phyloP scores from a whole-genome alignment of 2,113 vertebrate genomes.

The Erythrocebus patas region DNA sequence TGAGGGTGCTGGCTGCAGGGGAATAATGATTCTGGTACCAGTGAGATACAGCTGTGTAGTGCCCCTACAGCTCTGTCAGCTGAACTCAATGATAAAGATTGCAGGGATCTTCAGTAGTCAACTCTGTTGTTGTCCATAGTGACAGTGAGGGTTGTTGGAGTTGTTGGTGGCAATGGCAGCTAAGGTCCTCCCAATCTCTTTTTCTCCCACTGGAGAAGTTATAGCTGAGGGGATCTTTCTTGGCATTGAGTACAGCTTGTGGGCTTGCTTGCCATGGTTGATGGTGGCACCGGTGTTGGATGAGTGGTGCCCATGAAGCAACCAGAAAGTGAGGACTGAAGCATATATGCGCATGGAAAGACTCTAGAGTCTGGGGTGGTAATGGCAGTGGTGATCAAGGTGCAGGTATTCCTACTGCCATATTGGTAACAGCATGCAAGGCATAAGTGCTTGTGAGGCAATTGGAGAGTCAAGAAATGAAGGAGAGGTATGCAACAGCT shows the following conservation, averaged over 20 bases:
- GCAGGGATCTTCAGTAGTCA: background rate
- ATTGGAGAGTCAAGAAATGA: background rate
- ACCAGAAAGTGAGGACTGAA: background rate
- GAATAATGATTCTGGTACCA: background rate
- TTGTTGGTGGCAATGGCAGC: background rate
- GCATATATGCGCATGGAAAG: background rate
- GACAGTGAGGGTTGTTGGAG: background rate
- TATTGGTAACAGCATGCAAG: background rate
- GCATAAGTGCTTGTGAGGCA: background rate
- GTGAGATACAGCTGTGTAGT: background rate
- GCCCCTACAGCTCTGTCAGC: background rate
- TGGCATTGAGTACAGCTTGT: background rate
- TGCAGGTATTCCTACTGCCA: background rate
- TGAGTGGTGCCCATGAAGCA: background rate
- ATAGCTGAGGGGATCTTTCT: background rate
- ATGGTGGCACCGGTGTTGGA: background rate
- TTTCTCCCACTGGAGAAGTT: background rate
- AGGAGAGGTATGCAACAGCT: background rate
- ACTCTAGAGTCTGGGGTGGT: background rate
- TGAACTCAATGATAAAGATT: background rate
- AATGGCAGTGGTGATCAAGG: background rate
- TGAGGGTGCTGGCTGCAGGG: background rate
- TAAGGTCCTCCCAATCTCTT: background rate
- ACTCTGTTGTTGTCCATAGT: background rate
- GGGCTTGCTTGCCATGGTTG: background rate